A percentile compares a stretch with the other conserved stretches of the same genome.
Evolutionary conservation across 2,113 vertebrate species (phyloP).

Genomic region (Megaptera novaeangliae): DNA sequence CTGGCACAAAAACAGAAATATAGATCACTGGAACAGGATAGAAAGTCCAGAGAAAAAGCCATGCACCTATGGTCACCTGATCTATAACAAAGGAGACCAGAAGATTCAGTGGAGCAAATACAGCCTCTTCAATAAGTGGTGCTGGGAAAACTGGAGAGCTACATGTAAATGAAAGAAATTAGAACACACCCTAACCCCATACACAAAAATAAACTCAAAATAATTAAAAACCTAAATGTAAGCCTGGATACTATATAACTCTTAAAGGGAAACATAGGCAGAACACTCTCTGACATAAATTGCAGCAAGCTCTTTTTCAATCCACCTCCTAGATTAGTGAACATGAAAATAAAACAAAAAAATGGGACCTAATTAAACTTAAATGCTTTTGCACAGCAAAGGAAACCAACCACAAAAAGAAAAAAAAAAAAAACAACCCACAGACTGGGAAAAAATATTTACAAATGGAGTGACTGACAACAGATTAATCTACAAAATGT

Average conservation of each 20-base stretch:
- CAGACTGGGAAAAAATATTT: neutral
- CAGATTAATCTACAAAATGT: neutral
- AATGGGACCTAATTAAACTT: neutral
- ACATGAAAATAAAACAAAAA: neutral
- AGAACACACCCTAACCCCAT: neutral
- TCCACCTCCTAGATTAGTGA: neutral
- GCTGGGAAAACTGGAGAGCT: neutral
- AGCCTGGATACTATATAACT: neutral
- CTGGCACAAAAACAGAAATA: neutral
- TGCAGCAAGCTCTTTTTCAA: neutral
- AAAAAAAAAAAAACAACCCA: neutral
- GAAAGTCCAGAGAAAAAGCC: neutral
- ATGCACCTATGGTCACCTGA: neutral
- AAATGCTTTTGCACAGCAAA: neutral
- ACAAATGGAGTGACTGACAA: neutral
- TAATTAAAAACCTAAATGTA: neutral
- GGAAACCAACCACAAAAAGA: neutral
- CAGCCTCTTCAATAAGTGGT: neutral
- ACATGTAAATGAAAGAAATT: neutral
- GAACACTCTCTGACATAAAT: neutral
- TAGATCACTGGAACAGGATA: neutral
- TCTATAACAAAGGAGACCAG: neutral
- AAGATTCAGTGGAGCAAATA: neutral
- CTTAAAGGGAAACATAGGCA: neutral
- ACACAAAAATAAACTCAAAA: neutral